Evolutionary conservation across 1,140 invertebrate genomes (phyloP).

Genomic region (Charaxes varanes): DNA sequence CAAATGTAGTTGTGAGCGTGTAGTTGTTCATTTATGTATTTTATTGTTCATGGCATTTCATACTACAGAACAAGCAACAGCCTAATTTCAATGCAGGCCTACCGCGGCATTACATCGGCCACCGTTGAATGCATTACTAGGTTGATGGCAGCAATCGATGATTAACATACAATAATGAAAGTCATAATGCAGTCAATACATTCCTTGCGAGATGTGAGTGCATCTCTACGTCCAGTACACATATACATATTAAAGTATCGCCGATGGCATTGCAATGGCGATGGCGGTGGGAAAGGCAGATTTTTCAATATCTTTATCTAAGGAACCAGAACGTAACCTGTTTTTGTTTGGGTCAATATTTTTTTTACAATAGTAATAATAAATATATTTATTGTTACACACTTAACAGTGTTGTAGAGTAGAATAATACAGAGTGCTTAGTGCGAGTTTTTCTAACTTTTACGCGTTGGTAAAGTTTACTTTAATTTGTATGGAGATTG

Average conservation of each 20-base stretch:
- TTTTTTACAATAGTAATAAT: too few species aligned
- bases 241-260: conserved; percentile 5
- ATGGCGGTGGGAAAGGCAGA: too few species aligned
- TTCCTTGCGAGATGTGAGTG: conserved; percentile 9
- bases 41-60: conserved; percentile 2
- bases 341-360: too few species aligned
- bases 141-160: conserved; percentile 10
- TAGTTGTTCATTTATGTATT: conserved; percentile 1
- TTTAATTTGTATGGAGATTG: too few species aligned
- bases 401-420: too few species aligned
- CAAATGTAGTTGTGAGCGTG: too few species aligned
- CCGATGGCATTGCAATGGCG: conserved; percentile 6
- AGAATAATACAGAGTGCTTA: too few species aligned
- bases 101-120: conserved; percentile 6
- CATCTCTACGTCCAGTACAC: conserved; percentile 7
- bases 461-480: too few species aligned
- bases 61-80: conserved; percentile 2
- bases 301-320: too few species aligned
- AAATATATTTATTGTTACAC: too few species aligned
- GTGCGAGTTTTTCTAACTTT: too few species aligned
- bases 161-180: conserved; percentile 21
- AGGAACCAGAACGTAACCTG: too few species aligned
- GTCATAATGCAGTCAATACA: conserved; percentile 11
- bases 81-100: conserved; percentile 10
- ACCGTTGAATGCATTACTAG: conserved; percentile 9